Conservation (phyloP, 2,797 vertebrate genomes). For the Hyperoplus lanceolatus region DNA sequence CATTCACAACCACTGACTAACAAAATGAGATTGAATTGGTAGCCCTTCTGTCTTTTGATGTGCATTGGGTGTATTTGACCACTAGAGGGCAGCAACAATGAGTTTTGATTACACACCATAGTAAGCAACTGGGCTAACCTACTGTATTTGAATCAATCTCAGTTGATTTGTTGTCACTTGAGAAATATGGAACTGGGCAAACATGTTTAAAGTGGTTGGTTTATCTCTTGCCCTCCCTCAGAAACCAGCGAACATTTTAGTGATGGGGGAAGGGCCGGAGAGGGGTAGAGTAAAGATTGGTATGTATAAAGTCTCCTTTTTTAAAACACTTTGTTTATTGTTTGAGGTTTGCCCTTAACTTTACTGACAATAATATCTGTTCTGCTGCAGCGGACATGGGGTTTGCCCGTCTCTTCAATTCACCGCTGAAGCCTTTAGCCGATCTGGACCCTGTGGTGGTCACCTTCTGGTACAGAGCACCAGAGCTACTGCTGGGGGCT, state of each 20-base stretch:
- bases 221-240: slow-evolving; percentile 75
- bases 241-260: slow-evolving; percentile 99
- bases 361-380: not conserved
- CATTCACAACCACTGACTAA: not conserved
- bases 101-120: not conserved
- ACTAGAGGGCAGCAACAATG: slow-evolving; percentile 69
- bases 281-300: slow-evolving; percentile 99
- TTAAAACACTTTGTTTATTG: not conserved
- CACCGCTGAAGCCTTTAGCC: slow-evolving; percentile 99
- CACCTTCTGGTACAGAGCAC: slow-evolving; percentile 99
- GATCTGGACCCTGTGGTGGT: slow-evolving; percentile 99
- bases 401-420: slow-evolving; percentile 99
- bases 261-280: slow-evolving; percentile 99
- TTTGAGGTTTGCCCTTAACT: not conserved
- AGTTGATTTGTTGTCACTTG: slow-evolving; percentile 7
- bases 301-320: slow-evolving; percentile 78
- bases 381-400: slow-evolving; percentile 96
- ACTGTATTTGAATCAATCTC: not conserved
- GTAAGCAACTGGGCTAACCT: slow-evolving; percentile 15
- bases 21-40: slow-evolving; percentile 20
- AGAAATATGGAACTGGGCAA: slow-evolving; percentile 7
- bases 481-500: slow-evolving; percentile 97
- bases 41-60: not conserved
- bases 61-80: slow-evolving; percentile 41
- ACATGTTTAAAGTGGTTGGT: not conserved